Conservation (phyloP, 2,113 vertebrate species). For the Oryzias melastigma region DNA sequence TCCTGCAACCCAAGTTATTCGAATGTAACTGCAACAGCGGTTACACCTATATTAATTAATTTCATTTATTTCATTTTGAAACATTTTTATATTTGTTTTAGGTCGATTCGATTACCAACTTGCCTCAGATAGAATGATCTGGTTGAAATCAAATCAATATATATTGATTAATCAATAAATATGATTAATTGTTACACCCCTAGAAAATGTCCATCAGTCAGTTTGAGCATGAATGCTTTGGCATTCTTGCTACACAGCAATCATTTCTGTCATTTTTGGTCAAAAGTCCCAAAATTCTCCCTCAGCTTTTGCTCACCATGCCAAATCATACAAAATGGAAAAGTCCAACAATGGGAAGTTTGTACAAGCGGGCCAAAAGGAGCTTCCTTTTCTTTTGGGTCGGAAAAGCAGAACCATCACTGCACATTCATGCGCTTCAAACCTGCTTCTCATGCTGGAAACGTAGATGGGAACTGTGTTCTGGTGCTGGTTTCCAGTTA, state of each 20-base stretch:
- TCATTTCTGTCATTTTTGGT: no score
- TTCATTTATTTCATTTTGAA: no score
- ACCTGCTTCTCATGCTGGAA: constrained; percentile 38
- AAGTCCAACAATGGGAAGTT: not conserved
- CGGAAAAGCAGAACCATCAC: constrained; percentile 26
- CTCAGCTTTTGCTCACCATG: not conserved
- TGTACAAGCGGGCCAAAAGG: not conserved
- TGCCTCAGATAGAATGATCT: no score
- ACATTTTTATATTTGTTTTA: no score
- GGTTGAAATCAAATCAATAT: no score
- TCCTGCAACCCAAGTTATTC: no score
- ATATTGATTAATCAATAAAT: no score
- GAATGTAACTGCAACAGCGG: no score
- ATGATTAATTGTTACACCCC: not conserved
- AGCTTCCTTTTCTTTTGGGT: constrained; percentile 25
- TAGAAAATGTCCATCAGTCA: constrained; percentile 36
- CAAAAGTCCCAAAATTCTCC: no score
- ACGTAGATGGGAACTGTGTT: constrained; percentile 40
- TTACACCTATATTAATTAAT: no score
- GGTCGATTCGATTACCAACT: no score
- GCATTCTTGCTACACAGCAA: constrained; percentile 20
- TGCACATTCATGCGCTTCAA: constrained; percentile 9
- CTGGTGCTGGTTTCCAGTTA: constrained; percentile 50
- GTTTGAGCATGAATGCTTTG: constrained; percentile 13
- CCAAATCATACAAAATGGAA: constrained; percentile 13